Evolutionary conservation across 2,888 invertebrate genomes (phyloP).

Genomic region (Psococerastis gibbosa): DNA sequence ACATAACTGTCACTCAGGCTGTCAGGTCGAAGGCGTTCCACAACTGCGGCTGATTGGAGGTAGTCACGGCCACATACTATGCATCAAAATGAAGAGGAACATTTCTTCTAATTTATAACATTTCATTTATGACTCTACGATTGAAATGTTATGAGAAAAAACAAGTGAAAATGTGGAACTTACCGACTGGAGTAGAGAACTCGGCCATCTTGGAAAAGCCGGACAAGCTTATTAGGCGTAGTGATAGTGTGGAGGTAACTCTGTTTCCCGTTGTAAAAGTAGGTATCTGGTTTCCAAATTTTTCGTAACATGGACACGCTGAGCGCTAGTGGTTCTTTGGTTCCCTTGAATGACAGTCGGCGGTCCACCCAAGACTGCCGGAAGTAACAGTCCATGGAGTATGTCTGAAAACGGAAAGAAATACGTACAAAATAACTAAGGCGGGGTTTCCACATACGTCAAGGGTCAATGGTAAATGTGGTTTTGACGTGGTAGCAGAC

Average conservation of each 20-base stretch:
- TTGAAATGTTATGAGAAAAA: neutral
- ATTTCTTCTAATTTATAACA: too few species aligned
- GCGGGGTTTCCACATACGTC: too few species aligned
- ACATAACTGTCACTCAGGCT: too few species aligned
- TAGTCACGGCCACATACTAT: too few species aligned
- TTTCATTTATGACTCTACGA: too few species aligned
- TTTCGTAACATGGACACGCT: constrained; percentile 60
- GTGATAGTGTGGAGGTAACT: constrained; percentile 71
- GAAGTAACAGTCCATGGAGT: constrained; percentile 76
- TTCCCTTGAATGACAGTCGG: constrained; percentile 46
- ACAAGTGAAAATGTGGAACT: constrained; percentile 17
- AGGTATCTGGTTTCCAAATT: constrained; percentile 78
- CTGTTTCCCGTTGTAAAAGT: constrained; percentile 64
- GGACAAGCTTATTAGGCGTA: constrained; percentile 66
- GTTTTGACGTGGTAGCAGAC: too few species aligned
- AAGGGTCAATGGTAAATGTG: too few species aligned
- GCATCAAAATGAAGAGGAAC: too few species aligned
- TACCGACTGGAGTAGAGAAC: constrained; percentile 58
- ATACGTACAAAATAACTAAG: too few species aligned
- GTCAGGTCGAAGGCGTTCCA: too few species aligned
- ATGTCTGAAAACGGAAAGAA: constrained; percentile 53
- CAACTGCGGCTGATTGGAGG: too few species aligned
- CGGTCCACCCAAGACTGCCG: constrained; percentile 69
- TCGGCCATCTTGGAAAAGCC: constrained; percentile 52
- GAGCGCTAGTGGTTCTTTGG: constrained; percentile 47